These are phyloP conservation scores for Sorex maritimensis DNA, from an alignment of 2,797 vertebrate genomes.

Conservation along the genomic window DNA sequence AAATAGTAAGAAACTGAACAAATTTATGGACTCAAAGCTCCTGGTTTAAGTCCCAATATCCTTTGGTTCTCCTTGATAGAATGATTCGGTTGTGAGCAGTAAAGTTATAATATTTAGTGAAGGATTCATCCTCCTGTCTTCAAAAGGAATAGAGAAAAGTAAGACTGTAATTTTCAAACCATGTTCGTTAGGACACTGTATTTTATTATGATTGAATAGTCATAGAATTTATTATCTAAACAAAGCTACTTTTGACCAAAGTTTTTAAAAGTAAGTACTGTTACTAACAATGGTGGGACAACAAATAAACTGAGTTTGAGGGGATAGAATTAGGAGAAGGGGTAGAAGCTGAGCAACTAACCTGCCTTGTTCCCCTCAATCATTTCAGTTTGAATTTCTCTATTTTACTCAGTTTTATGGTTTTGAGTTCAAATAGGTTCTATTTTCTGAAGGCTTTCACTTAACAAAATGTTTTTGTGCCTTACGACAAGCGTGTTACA, in stretches of 20 bases:
- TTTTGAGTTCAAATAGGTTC: background rate
- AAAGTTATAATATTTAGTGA: slow-evolving; percentile 36
- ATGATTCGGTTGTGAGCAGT: background rate
- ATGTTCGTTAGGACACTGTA: slow-evolving; percentile 15
- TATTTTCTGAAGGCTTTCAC: background rate
- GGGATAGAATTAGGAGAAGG: background rate
- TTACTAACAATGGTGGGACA: background rate
- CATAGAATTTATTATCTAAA: slow-evolving; percentile 10
- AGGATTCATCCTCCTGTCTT: slow-evolving; percentile 3
- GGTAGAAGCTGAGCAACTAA: background rate
- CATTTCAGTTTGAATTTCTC: background rate
- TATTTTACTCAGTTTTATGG: slow-evolving; percentile 34
- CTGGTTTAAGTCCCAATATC: background rate
- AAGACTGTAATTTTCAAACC: slow-evolving; percentile 15
- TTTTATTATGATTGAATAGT: background rate
- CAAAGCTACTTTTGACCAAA: slow-evolving; percentile 19
- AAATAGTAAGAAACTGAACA: background rate
- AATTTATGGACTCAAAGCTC: background rate
- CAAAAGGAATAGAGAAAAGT: slow-evolving; percentile 18
- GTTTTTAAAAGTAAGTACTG: background rate
- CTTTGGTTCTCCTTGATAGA: background rate
- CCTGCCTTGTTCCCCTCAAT: background rate
- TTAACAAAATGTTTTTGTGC: no score
- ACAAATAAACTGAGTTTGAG: background rate
- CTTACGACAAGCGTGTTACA: background rate